Evolutionary conservation across 2,797 vertebrate species (phyloP).

Genomic region (Nothura maculosa): DNA sequence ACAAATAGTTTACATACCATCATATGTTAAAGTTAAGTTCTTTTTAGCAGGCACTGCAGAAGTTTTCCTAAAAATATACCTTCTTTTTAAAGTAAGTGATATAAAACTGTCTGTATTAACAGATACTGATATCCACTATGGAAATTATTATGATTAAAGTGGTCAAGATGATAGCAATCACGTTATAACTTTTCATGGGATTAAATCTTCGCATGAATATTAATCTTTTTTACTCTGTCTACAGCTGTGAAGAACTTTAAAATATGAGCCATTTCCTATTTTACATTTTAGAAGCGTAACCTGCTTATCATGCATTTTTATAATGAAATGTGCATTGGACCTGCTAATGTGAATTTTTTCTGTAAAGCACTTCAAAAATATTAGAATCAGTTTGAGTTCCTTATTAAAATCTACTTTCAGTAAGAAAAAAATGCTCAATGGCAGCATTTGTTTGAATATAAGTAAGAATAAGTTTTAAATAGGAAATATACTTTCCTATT

Average conservation of each 20-base stretch:
- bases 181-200: background rate
- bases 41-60: background rate
- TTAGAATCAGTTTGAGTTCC: conserved; percentile 6
- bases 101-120: background rate
- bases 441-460: conserved; percentile 26
- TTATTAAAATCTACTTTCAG: conserved; percentile 32
- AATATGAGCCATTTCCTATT: conserved; percentile 3
- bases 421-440: background rate
- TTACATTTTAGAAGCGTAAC: conserved; percentile 42
- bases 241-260: conserved; percentile 10
- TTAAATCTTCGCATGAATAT: conserved; percentile 48
- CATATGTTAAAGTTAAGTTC: background rate
- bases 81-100: background rate
- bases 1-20: background rate
- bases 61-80: conserved; percentile 4
- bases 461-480: conserved; percentile 21
- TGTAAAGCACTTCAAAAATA: conserved; percentile 20
- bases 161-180: conserved; percentile 36
- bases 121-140: background rate
- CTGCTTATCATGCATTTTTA: conserved; percentile 44
- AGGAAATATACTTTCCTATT: background rate
- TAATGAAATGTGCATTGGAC: conserved; percentile 34
- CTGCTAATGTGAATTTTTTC: background rate
- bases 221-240: conserved; percentile 32
- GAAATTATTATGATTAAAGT: background rate